Evolutionary conservation across 2,113 vertebrate species (phyloP).

Genomic region (Aramus guarauna): DNA sequence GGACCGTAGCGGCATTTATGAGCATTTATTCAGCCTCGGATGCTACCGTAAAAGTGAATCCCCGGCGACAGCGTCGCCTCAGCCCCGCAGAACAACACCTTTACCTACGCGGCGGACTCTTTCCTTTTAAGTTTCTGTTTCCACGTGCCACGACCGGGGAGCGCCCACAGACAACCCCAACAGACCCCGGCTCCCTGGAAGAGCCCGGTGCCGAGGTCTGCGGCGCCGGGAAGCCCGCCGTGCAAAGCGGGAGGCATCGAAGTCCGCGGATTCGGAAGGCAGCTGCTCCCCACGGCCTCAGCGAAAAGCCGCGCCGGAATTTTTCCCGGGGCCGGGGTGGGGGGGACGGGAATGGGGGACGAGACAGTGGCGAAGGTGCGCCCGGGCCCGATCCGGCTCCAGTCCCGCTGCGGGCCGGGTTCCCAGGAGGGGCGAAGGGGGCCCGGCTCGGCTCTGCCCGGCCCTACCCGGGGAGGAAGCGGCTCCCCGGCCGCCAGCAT

Average conservation of each 20-base stretch:
- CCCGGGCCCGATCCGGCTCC: not conserved
- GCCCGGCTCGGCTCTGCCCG: too few relatives aligned
- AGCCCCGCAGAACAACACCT: not conserved
- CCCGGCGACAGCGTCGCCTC: not conserved
- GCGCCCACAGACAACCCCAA: not conserved
- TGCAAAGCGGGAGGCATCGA: not conserved
- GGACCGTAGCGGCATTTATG: not conserved
- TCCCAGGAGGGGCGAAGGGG: too few relatives aligned
- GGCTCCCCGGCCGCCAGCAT: not conserved
- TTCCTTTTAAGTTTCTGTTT: not conserved
- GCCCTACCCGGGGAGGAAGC: not conserved
- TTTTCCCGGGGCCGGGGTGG: too few relatives aligned
- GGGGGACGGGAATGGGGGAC: too few relatives aligned
- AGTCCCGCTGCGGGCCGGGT: not conserved
- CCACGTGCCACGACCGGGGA: not conserved
- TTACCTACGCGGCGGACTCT: not conserved
- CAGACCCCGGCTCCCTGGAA: too few relatives aligned
- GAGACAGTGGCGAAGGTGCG: not conserved
- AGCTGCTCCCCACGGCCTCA: not conserved
- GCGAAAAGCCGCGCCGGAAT: not conserved
- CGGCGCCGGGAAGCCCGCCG: not conserved
- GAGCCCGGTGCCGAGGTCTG: not conserved
- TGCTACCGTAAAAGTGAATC: not conserved
- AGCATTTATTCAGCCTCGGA: slow-evolving; percentile 1
- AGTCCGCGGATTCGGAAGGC: not conserved